Percentiles rank a stretch among this genome's conserved stretches.
Conservation (phyloP, 2,888 invertebrate genomes). For the Heterodera filipjevi region DNA sequence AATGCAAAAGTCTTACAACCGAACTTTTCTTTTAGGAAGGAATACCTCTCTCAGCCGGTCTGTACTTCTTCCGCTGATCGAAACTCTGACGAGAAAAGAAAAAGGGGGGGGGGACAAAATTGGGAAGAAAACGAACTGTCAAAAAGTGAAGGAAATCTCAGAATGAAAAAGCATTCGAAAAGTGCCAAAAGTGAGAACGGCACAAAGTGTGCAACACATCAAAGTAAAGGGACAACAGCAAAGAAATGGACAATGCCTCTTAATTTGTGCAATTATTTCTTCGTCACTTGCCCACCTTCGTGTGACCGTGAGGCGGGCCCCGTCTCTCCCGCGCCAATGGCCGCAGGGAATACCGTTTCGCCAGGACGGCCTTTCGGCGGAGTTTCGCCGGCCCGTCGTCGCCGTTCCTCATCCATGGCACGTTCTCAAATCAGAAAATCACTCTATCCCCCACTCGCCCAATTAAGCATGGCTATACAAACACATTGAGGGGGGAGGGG, state of each 20-base stretch:
- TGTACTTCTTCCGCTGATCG: no score
- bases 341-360: constrained; percentile 49
- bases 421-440: constrained; percentile 8
- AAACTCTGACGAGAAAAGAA: no score
- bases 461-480: no score
- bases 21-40: no score
- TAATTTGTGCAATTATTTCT: no score
- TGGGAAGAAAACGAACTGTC: no score
- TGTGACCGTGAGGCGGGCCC: constrained; percentile 28
- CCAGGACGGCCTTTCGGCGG: constrained; percentile 34
- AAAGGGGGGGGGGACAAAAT: no score
- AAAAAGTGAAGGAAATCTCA: no score
- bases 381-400: constrained; percentile 44
- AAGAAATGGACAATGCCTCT: not conserved
- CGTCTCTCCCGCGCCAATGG: constrained; percentile 30
- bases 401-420: constrained; percentile 59
- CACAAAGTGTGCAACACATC: not conserved
- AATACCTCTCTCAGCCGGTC: no score
- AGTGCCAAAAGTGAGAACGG: not conserved
- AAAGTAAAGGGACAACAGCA: not conserved
- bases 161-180: no score
- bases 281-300: constrained; percentile 10
- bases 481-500: no score
- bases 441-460: not conserved
- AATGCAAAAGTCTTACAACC: no score